Evolutionary conservation across 2,113 vertebrate genomes (phyloP), one percentile per base, ranked within the genome.

Genomic region (Ranitomeya variabilis): DNA sequence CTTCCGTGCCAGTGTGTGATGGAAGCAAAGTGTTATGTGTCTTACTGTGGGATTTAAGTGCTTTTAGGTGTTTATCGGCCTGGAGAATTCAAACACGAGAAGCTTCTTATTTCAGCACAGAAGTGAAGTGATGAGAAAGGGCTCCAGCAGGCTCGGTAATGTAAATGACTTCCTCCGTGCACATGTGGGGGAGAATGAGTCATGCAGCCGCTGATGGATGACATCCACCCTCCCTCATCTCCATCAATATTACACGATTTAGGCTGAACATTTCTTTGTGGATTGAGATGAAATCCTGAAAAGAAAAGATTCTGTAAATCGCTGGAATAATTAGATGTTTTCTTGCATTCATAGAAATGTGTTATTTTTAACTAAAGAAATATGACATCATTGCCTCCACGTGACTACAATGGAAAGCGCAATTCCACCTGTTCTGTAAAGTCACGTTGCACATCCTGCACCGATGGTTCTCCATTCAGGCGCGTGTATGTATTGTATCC

Each of bases 41-140:
- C 80, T 62, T 60, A 45, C 31, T 83, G 80, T 64, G 59, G 59
- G 60, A 71, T 66, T 84, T 84, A 69, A 84, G 82, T 69, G 82
- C 81, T 83, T 83, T 83, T 83, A 67, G 62, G 81, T 67, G 81
- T 83, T 81, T 67, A 69, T 64, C 82, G 71, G 64, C 64, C 82
- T 55, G 21, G 82, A 69, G 82, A 84, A 66, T 69, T 84, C 12
- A 54, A 21, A 84, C 82, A 69, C 19, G 51, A 69, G 45, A 69
- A n/a, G 82, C n/a, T 84, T 52, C 55, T 81, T 31, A 62, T 60
- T 81, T 19, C 55, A 23, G 64, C 82, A n/a, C n/a, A 67, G 18
- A 69, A n/a, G 37, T 64, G 62, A 66, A 69, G 62, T 54, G 81
- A 83, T 64, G 60, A 54, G 64, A 83, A 23, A 23, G 64, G 45